Conservation (phyloP, 2,888 invertebrate species). For the Sarcophaga subvicina region DNA sequence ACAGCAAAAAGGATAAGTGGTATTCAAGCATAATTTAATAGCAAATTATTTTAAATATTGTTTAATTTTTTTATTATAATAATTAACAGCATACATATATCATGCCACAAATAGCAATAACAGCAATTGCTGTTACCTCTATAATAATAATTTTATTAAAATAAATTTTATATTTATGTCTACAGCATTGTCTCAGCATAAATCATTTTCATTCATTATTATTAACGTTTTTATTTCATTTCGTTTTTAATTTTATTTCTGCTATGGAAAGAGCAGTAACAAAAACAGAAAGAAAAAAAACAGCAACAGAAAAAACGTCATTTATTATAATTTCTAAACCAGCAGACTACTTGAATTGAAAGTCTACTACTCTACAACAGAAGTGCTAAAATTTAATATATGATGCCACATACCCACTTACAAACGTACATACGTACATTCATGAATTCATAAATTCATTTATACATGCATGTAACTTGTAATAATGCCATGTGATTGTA, state of each 20-base stretch:
- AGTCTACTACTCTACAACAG: conserved; percentile 48
- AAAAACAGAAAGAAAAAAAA: conserved; percentile 10
- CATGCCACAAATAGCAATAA: conserved; percentile 23
- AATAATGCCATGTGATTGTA: not conserved
- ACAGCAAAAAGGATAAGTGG: not conserved
- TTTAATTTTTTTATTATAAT: not conserved
- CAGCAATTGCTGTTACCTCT: not conserved
- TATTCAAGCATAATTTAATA: not conserved
- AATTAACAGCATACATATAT: conserved; percentile 33
- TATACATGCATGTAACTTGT: conserved; percentile 3
- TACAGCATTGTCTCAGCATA: conserved; percentile 32
- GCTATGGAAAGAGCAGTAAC: not conserved
- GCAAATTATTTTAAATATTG: not conserved
- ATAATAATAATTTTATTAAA: conserved; percentile 40
- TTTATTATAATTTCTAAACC: conserved; percentile 64
- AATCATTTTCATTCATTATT: conserved; percentile 46
- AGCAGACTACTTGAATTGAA: conserved; percentile 62
- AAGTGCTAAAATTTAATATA: conserved; percentile 49
- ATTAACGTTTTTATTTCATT: conserved; percentile 45
- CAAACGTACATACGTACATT: not conserved
- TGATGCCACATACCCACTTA: not conserved
- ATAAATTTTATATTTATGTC: conserved; percentile 26
- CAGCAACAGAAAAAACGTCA: conserved; percentile 37
- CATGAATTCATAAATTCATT: conserved; percentile 6
- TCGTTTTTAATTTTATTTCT: not conserved